phyloP scores from a whole-genome alignment of 1,140 invertebrate genomes.

The Drusus annulatus region DNA sequence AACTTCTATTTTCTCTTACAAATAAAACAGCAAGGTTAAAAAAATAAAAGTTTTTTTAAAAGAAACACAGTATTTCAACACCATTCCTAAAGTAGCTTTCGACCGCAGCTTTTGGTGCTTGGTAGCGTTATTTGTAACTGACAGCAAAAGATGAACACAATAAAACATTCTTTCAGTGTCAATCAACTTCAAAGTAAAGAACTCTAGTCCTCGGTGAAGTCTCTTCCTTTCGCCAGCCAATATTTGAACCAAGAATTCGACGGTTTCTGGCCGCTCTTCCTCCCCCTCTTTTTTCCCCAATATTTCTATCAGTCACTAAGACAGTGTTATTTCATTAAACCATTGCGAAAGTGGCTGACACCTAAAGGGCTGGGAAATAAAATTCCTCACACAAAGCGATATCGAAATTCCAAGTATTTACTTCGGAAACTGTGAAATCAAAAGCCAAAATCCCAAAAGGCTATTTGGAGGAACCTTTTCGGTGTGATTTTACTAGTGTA shows the following conservation, averaged over 20 bases:
- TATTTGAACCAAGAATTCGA: too few species aligned
- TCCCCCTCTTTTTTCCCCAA: background rate
- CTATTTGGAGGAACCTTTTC: background rate
- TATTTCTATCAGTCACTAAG: constrained; percentile 28
- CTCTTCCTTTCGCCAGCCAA: too few species aligned
- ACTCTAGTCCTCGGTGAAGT: background rate
- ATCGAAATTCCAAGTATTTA: constrained; percentile 24
- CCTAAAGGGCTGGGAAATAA: constrained; percentile 7
- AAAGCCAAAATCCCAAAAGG: background rate
- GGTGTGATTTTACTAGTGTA: background rate
- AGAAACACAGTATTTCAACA: too few species aligned
- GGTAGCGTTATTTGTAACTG: background rate
- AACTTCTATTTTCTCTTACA: too few species aligned
- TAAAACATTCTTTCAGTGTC: background rate
- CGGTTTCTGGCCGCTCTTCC: too few species aligned
- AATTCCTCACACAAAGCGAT: background rate
- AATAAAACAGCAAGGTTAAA: too few species aligned
- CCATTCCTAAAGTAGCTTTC: background rate
- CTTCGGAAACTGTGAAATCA: background rate
- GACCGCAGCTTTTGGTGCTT: background rate
- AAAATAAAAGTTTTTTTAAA: too few species aligned
- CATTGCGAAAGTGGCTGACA: background rate
- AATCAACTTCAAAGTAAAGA: background rate
- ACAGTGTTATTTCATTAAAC: constrained; percentile 34
- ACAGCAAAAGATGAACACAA: background rate